A percentile compares a stretch with the other conserved stretches of the same genome.
phyloP scores from a whole-genome alignment of 2,797 vertebrate species.

The Sciurus carolinensis region DNA sequence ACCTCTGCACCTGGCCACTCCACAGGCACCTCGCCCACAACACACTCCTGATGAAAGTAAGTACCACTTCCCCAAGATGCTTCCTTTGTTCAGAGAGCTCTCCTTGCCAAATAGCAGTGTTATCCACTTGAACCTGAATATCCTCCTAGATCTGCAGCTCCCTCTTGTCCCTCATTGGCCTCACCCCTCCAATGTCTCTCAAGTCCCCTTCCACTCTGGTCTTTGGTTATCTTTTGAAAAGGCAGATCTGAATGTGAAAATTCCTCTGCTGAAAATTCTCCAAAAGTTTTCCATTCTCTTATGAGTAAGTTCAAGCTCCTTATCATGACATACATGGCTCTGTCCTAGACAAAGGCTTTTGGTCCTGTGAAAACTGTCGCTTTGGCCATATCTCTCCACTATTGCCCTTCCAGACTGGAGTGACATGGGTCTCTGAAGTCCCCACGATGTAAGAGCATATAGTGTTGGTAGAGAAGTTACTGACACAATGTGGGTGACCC shows the following conservation, averaged over 20 bases:
- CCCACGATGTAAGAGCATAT: background rate
- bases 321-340: background rate
- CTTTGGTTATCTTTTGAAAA: background rate
- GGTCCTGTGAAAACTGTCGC: background rate
- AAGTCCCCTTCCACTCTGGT: background rate
- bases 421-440: background rate
- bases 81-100: background rate
- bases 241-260: background rate
- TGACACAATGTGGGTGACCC: accelerated
- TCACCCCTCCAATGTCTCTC: too few relatives aligned
- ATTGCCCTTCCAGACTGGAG: background rate
- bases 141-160: background rate
- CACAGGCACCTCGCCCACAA: background rate
- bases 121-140: background rate
- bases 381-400: background rate
- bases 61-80: accelerated
- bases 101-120: background rate
- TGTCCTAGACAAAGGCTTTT: background rate
- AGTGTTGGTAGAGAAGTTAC: background rate
- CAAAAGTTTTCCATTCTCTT: background rate
- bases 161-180: too few relatives aligned
- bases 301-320: background rate
- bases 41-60: background rate
- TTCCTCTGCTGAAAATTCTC: background rate
- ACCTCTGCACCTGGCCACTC: background rate